A percentile compares a stretch with the other conserved stretches of the same genome.
Conservation (phyloP, 2,888 invertebrate genomes). For the Pachydiplax longipennis region DNA sequence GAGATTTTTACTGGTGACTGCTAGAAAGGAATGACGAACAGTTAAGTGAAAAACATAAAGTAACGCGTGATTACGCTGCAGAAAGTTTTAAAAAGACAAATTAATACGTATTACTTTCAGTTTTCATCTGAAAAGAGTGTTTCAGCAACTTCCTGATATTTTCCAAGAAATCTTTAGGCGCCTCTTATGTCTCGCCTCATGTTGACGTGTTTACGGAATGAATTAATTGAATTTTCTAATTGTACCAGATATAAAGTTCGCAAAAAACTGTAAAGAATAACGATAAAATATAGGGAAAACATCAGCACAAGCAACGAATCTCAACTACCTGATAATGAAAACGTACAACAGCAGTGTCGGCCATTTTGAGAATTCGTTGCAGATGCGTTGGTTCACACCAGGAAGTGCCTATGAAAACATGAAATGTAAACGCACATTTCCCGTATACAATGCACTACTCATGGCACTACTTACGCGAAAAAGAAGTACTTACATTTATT, state of each 20-base stretch:
- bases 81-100: not conserved
- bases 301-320: slow-evolving; percentile 9
- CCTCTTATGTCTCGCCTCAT: not conserved
- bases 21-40: too few species aligned
- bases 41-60: too few species aligned
- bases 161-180: not conserved
- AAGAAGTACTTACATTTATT: slow-evolving; percentile 57
- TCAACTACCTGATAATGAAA: slow-evolving; percentile 37
- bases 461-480: not conserved
- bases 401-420: slow-evolving; percentile 42
- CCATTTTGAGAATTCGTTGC: slow-evolving; percentile 44
- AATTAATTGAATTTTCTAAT: not conserved
- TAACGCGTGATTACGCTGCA: not conserved
- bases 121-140: not conserved
- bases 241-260: not conserved
- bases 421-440: slow-evolving; percentile 16
- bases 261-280: not conserved
- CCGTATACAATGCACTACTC: not conserved
- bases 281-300: not conserved
- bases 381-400: slow-evolving; percentile 43
- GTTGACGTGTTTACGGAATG: not conserved
- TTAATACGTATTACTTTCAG: not conserved
- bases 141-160: not conserved
- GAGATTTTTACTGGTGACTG: too few species aligned
- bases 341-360: slow-evolving; percentile 17